Conservation (phyloP, 2,113 vertebrate genomes). For the Aegithalos caudatus region DNA sequence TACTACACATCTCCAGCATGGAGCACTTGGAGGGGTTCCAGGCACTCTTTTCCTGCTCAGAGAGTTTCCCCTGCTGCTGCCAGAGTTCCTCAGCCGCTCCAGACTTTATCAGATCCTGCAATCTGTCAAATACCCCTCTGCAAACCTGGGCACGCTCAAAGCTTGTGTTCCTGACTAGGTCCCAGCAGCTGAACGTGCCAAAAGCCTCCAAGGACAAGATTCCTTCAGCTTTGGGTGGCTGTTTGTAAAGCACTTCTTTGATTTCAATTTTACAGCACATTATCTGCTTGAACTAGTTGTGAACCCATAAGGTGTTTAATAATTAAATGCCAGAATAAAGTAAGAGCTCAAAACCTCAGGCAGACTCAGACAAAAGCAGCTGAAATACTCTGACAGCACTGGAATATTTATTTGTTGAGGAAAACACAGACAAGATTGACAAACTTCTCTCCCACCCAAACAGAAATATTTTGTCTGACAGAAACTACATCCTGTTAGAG, state of each 20-base stretch:
- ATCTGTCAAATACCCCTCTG: background rate
- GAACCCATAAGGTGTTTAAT: background rate
- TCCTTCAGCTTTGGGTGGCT: background rate
- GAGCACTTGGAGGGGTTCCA: background rate
- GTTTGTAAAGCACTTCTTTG: background rate
- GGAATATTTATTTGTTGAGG: background rate
- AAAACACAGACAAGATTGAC: background rate
- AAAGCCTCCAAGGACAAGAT: background rate
- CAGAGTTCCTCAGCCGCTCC: background rate
- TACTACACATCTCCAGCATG: accelerated
- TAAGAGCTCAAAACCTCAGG: background rate
- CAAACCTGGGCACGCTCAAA: background rate
- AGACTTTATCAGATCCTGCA: background rate
- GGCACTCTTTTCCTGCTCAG: background rate
- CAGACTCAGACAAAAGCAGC: background rate
- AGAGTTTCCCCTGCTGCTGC: background rate
- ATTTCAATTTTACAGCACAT: background rate
- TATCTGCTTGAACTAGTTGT: background rate
- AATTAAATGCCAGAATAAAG: background rate
- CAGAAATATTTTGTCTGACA: background rate
- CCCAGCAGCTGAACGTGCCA: background rate
- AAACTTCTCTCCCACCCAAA: background rate
- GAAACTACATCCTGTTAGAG: background rate
- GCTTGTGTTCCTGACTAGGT: background rate
- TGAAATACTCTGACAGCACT: background rate